These are phyloP conservation scores for Caretta caretta DNA, from an alignment of 2,113 vertebrate genomes.

Conservation along the genomic window DNA sequence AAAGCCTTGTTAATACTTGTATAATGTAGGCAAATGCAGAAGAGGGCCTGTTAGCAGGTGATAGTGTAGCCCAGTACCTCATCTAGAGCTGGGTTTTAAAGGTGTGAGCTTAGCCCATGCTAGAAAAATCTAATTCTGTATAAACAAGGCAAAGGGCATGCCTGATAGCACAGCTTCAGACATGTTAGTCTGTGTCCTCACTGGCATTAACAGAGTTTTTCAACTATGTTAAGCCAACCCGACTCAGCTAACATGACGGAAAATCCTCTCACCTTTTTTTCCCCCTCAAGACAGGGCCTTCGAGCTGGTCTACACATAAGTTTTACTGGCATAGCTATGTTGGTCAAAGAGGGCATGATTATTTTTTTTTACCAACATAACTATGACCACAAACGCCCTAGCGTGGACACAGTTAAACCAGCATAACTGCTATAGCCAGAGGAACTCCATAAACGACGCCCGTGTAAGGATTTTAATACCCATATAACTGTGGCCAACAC, in stretches of 20 bases:
- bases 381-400: background rate
- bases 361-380: background rate
- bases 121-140: background rate
- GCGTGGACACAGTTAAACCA: background rate
- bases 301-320: background rate
- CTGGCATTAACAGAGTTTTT: background rate
- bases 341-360: background rate
- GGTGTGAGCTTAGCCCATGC: background rate
- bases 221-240: background rate
- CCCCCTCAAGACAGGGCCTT: background rate
- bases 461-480: too few species aligned
- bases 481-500: background rate
- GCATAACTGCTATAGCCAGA: too few species aligned
- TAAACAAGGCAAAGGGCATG: background rate
- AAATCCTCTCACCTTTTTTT: background rate
- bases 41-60: too few species aligned
- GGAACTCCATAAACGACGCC: too few species aligned
- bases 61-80: too few species aligned
- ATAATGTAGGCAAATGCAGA: background rate
- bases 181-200: background rate
- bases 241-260: background rate
- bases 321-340: background rate
- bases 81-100: background rate
- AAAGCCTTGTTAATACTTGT: background rate
- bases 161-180: background rate